These are phyloP conservation scores for Drosophila sucinea DNA, from an alignment of 1,140 invertebrate species.

Conservation along the genomic window DNA sequence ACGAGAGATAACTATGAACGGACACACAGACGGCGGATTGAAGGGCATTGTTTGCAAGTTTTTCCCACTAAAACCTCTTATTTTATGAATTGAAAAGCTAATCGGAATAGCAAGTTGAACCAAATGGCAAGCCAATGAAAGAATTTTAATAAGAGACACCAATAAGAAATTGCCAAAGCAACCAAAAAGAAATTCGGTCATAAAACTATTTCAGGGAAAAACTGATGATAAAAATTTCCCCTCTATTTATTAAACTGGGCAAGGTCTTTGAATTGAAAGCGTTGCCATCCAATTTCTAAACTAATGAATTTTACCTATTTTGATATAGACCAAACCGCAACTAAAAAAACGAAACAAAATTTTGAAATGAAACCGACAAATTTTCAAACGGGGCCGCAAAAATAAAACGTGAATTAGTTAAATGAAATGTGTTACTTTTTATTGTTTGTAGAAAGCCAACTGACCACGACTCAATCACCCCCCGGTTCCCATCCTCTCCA, in stretches of 20 bases:
- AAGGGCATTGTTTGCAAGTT: slow-evolving; percentile 1
- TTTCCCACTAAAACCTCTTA: slow-evolving; percentile 6
- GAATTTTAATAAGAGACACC: not conserved
- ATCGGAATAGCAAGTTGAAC: not conserved
- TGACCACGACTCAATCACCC: not conserved
- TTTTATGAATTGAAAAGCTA: slow-evolving; percentile 1
- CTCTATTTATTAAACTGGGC: too few relatives aligned
- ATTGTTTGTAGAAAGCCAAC: not conserved
- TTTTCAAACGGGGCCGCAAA: slow-evolving; percentile 25
- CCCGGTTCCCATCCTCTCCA: not conserved
- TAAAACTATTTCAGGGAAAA: too few relatives aligned
- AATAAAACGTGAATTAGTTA: slow-evolving; percentile 39
- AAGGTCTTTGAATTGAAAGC: too few relatives aligned
- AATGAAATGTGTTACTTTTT: slow-evolving; percentile 48
- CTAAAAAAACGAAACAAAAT: slow-evolving; percentile 32
- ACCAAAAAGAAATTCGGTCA: too few relatives aligned
- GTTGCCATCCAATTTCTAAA: too few relatives aligned
- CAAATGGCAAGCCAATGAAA: not conserved
- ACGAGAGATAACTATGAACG: not conserved
- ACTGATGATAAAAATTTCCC: too few relatives aligned
- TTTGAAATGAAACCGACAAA: slow-evolving; percentile 34
- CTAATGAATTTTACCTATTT: slow-evolving; percentile 33
- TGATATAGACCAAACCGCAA: slow-evolving; percentile 37
- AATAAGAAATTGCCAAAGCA: too few relatives aligned
- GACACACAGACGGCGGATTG: not conserved